A percentile compares a stretch with the other conserved stretches of the same genome.
Evolutionary conservation across 2,113 vertebrate species (phyloP).

Genomic region (Clinocottus analis): DNA sequence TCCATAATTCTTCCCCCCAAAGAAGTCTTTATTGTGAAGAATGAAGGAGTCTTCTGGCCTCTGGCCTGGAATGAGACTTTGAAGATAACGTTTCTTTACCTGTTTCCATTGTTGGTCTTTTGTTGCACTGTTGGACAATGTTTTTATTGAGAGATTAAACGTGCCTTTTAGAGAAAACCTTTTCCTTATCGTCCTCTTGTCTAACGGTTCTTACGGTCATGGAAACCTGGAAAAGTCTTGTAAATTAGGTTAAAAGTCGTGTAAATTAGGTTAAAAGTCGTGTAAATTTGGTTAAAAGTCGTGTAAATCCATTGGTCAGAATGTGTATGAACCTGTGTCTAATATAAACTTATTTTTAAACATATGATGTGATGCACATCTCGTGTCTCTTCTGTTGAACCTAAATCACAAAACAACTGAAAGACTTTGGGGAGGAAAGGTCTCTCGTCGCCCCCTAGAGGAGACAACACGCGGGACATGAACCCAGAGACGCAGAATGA

Average conservation of each 20-base stretch:
- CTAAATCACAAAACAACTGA: no score
- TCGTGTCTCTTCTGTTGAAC: neutral
- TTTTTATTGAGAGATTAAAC: constrained; percentile 55
- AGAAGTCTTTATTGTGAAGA: neutral
- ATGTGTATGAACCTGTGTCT: no score
- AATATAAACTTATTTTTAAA: neutral
- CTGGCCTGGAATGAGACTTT: constrained; percentile 1
- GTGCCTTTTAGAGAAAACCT: constrained; percentile 20
- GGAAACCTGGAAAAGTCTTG: no score
- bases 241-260: no score
- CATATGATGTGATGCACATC: no score
- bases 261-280: no score
- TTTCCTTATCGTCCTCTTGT: neutral
- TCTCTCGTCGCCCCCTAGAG: constrained; percentile 80
- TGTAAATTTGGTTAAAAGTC: no score
- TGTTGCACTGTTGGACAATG: constrained; percentile 14
- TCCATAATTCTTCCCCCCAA: no score
- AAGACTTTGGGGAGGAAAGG: neutral
- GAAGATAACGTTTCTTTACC: constrained; percentile 23
- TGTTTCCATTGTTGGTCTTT: constrained; percentile 19
- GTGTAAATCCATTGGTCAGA: no score
- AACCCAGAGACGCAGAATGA: neutral
- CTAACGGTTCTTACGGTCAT: no score
- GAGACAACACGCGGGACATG: constrained; percentile 21
- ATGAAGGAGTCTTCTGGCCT: constrained; percentile 21